A percentile compares a stretch with the other conserved stretches of the same genome.
These are phyloP conservation scores for Platycheirus albimanus DNA, from an alignment of 2,888 invertebrate genomes.

Conservation along the genomic window DNA sequence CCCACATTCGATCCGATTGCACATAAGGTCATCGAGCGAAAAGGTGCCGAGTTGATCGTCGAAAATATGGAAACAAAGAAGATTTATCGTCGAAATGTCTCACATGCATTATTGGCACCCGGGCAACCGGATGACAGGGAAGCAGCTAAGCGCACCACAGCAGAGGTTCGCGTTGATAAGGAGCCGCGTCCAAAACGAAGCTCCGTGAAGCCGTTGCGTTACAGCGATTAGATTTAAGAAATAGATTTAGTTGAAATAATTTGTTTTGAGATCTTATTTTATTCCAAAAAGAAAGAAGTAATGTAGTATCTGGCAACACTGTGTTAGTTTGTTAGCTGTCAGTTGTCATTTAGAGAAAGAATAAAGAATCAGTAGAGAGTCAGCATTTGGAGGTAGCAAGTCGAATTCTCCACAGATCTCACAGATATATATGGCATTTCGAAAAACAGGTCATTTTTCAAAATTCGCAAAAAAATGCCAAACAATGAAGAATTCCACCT, in stretches of 20 bases:
- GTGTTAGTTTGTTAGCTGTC: not conserved
- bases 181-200: not conserved
- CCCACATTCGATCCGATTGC: constrained; percentile 20
- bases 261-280: not conserved
- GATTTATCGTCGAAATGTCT: not conserved
- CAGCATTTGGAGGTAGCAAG: not conserved
- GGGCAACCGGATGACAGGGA: constrained; percentile 2
- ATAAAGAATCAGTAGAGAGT: not conserved
- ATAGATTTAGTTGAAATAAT: not conserved
- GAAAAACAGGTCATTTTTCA: too few relatives aligned
- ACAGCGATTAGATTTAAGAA: constrained; percentile 3
- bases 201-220: constrained; percentile 2
- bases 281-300: not conserved
- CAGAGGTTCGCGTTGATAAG: constrained; percentile 1
- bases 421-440: not conserved
- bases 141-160: constrained; percentile 1
- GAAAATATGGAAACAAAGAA: constrained; percentile 1
- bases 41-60: constrained; percentile 30
- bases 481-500: too few relatives aligned
- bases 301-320: not conserved
- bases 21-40: constrained; percentile 27
- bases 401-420: not conserved
- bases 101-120: constrained; percentile 2
- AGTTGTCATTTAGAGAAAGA: not conserved
- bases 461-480: too few relatives aligned